Conservation (phyloP, 2,113 vertebrate genomes). For the Noctilio leporinus region DNA sequence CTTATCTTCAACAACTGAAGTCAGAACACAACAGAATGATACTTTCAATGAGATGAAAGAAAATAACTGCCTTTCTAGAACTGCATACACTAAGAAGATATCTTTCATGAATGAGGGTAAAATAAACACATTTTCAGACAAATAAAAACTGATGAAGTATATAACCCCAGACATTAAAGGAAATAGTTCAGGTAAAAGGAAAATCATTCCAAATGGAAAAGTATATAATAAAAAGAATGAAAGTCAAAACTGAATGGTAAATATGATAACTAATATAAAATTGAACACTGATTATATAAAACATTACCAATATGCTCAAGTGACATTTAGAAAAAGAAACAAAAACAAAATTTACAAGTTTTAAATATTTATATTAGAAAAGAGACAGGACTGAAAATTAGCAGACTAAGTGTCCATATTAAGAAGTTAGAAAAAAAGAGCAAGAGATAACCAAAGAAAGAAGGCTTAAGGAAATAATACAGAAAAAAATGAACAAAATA, state of each 20-base stretch:
- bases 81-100: background rate
- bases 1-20: background rate
- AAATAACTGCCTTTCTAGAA: background rate
- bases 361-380: background rate
- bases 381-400: background rate
- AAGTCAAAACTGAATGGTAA: background rate
- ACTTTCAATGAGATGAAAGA: background rate
- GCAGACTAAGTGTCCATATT: background rate
- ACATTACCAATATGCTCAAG: background rate
- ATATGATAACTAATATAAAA: background rate
- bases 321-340: background rate
- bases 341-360: background rate
- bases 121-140: background rate
- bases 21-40: background rate
- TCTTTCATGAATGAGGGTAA: background rate
- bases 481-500: background rate
- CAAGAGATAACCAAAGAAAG: background rate
- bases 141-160: background rate
- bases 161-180: background rate
- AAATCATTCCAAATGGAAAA: background rate
- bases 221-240: background rate
- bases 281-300: background rate
- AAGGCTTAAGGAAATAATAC: background rate
- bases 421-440: background rate
- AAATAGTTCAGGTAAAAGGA: background rate